These are phyloP conservation scores for Mustela lutreola DNA, from an alignment of 2,113 vertebrate genomes.

Conservation along the genomic window DNA sequence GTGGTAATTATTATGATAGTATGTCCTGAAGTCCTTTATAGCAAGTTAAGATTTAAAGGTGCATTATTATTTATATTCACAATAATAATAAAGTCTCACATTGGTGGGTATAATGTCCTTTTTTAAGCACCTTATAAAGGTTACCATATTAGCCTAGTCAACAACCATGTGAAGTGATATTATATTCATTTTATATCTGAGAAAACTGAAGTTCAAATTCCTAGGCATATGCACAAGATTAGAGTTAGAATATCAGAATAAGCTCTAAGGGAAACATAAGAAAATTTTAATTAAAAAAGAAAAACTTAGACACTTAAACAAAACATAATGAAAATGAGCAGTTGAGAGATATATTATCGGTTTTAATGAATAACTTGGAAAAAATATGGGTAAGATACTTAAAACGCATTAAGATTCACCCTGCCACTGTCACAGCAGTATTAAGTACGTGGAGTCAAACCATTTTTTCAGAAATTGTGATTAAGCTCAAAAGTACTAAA, in stretches of 20 bases:
- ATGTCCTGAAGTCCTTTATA: background rate
- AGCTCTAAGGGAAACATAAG: background rate
- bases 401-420: background rate
- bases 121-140: background rate
- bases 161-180: background rate
- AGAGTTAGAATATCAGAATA: background rate
- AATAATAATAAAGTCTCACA: background rate
- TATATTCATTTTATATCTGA: background rate
- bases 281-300: background rate
- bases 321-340: background rate
- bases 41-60: background rate
- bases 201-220: background rate
- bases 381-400: background rate
- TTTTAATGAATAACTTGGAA: background rate
- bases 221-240: background rate
- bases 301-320: background rate
- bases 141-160: background rate
- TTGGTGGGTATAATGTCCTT: background rate
- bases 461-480: constrained; percentile 8
- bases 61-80: background rate
- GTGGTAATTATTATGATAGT: background rate
- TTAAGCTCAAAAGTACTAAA: background rate
- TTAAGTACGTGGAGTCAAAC: background rate
- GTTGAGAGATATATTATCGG: background rate
- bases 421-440: background rate